Evolutionary conservation across 2,113 vertebrate genomes (phyloP).

Genomic region (Aphyosemion australe): DNA sequence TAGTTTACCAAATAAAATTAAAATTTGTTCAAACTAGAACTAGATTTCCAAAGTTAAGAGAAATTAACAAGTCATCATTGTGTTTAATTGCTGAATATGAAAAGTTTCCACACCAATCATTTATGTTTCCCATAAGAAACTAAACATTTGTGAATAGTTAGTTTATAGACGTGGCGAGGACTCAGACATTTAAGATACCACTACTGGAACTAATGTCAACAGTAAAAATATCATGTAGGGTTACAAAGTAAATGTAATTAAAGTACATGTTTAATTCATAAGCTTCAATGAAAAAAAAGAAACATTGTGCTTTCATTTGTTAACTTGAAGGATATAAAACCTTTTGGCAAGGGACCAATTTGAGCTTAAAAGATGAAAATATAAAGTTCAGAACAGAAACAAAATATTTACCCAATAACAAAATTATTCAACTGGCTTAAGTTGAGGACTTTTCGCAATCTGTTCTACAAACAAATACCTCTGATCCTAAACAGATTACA

Average conservation of each 20-base stretch:
- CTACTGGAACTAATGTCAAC: not conserved
- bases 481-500: conserved; percentile 30
- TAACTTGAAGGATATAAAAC: conserved; percentile 18
- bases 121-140: not conserved
- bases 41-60: not conserved
- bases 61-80: not conserved
- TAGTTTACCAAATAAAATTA: no score
- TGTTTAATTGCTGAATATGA: not conserved
- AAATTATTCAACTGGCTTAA: conserved; percentile 15
- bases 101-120: not conserved
- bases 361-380: conserved; percentile 15
- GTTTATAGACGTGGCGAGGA: not conserved
- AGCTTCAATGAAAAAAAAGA: not conserved
- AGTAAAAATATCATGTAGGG: not conserved
- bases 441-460: conserved; percentile 13
- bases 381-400: conserved; percentile 1
- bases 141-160: not conserved
- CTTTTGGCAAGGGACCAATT: not conserved
- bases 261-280: not conserved
- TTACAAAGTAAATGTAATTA: conserved; percentile 4
- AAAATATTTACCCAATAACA: not conserved
- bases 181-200: not conserved
- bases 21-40: not conserved
- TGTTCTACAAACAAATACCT: conserved; percentile 24
- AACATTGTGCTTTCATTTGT: conserved; percentile 43